Evolutionary conservation across 92 coral and sea anemone genomes (phyloP), one percentile per base, ranked within the genome.

Genomic region (Phenganax stokvisi): DNA sequence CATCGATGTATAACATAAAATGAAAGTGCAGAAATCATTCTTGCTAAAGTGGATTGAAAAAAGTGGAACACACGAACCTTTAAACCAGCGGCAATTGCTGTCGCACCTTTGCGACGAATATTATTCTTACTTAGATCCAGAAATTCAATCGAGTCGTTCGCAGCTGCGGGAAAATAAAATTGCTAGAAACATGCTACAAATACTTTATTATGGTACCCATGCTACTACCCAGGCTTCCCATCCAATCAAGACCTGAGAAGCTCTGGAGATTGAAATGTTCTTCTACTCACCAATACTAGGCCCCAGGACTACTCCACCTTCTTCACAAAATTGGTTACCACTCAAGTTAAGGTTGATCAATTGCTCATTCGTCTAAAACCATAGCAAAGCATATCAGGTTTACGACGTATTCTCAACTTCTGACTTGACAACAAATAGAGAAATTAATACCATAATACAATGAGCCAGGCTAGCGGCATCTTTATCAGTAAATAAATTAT

Each of bases 111-210:
- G 12, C 92, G 86, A 25, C 99, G 86, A 52, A 96, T 75, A 71
- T 90, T 91, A 72, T 96, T 96, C 97, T 96, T 92, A 76, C 99
- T 96, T 54, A 94, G 80, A 72, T 92, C 87, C 70, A 94, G 88
- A 57, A 85, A 78, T 85, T 94, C 98, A 76, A 94, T 76, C 2
- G 97, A 88, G 76, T 94, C 98, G 61, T 94, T 94, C 13, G 93
- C 90, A 67, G 91, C 98, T 93, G 74, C 25, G 56, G 29, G 10
- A 54, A 29, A 20, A 60, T 72, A 61, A 5, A 64, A 16, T 57
- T 31, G 75, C 54, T 51, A 44, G 51, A 15, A 30, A n/a, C 54
- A 31, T 57, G 20, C 17, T 37, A 2, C 9, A 51, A 44, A 71
- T 15, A 44, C 57, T 9, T 37, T 37, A 2, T 37, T 37, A 37